Conservation (phyloP, 2,797 vertebrate species). For the Momotus momota region DNA sequence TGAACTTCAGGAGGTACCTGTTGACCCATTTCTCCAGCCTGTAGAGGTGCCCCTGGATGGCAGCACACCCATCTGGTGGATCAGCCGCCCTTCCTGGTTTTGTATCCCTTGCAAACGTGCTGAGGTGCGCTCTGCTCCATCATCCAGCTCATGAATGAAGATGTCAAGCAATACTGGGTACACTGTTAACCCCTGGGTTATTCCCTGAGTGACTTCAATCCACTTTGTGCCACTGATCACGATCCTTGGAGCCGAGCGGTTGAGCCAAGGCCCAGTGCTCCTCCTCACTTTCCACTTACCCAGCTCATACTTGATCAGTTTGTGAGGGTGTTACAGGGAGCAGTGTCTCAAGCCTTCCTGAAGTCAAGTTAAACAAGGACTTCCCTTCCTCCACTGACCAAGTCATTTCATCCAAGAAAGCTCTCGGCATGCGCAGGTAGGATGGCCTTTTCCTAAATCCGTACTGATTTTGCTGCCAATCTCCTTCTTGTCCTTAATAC, state of each 20-base stretch:
- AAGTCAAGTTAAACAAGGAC: background rate
- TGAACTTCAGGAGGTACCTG: background rate
- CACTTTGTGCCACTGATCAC: background rate
- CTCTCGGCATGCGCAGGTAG: background rate
- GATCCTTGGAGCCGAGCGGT: background rate
- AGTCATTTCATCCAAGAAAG: background rate
- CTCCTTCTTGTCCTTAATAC: background rate
- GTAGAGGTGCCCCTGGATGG: background rate
- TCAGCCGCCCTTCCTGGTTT: background rate
- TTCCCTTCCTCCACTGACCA: background rate
- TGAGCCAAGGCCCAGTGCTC: background rate
- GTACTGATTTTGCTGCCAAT: background rate
- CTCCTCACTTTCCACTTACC: background rate
- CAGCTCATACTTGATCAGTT: background rate
- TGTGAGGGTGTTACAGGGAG: background rate
- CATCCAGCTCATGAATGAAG: background rate
- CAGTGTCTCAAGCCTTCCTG: background rate
- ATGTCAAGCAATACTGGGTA: background rate
- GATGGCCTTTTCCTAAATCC: background rate
- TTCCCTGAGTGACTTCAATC: accelerated
- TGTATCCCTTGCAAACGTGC: background rate
- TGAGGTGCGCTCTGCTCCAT: background rate
- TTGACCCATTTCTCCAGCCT: background rate
- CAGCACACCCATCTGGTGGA: background rate
- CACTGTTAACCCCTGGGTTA: background rate